phyloP scores from a whole-genome alignment of 2,113 vertebrate species.

The Forbesichthys papilliferus region DNA sequence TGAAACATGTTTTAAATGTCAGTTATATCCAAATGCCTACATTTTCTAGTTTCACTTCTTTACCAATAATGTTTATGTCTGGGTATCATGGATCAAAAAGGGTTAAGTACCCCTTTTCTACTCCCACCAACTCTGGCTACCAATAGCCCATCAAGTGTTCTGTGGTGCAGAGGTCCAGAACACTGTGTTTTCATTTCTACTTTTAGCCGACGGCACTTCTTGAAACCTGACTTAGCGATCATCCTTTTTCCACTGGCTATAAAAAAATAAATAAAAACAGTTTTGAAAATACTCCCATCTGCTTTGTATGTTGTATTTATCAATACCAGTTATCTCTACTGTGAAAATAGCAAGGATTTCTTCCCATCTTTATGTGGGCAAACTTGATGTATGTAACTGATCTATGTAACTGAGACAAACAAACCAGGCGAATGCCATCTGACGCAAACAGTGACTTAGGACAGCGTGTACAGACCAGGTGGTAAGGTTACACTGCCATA shows the following conservation, averaged over 20 bases:
- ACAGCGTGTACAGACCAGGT: conserved; percentile 48
- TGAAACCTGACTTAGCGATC: conserved; percentile 17
- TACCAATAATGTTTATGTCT: neutral
- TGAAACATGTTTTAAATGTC: too few relatives aligned
- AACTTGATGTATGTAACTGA: conserved; percentile 36
- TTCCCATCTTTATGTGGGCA: conserved; percentile 22
- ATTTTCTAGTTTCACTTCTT: neutral
- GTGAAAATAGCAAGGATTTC: neutral
- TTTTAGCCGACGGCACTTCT: conserved; percentile 52
- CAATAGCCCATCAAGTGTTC: conserved; percentile 54
- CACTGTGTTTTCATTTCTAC: conserved; percentile 59
- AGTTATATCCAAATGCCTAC: too few relatives aligned
- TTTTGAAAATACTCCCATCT: neutral
- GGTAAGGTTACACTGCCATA: conserved; percentile 56
- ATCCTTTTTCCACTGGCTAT: conserved; percentile 36
- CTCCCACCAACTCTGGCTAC: conserved; percentile 49
- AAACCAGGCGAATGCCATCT: conserved; percentile 55
- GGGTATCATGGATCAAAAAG: too few relatives aligned
- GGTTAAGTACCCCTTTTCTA: neutral
- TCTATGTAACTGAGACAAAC: conserved; percentile 66
- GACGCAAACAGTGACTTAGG: conserved; percentile 50
- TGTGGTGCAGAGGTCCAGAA: conserved; percentile 58
- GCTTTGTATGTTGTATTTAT: neutral
- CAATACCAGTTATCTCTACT: too few relatives aligned
- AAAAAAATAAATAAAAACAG: neutral